Evolutionary conservation across 1,140 invertebrate species (phyloP).

Genomic region (Himalopsyche phryganea): DNA sequence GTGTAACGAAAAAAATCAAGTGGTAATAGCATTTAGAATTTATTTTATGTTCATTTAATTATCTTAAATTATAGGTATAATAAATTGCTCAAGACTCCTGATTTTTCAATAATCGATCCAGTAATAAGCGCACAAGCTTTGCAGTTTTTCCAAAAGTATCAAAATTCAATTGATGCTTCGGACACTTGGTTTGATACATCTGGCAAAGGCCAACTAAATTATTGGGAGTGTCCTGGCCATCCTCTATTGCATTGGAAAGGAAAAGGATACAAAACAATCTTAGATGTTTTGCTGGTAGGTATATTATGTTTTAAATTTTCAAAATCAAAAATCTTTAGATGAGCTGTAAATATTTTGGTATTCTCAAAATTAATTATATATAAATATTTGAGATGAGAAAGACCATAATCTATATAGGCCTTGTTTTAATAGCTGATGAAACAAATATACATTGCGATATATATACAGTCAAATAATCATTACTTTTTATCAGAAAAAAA

Average conservation of each 20-base stretch:
- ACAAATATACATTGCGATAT: too few relatives aligned
- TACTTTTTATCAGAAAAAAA: too few relatives aligned
- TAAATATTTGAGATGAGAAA: neutral
- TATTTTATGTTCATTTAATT: neutral
- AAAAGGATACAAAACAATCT: constrained; percentile 56
- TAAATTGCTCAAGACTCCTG: neutral
- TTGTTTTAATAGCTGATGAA: too few relatives aligned
- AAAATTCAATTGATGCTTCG: constrained; percentile 55
- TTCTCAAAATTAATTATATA: neutral
- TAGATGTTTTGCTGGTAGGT: constrained; percentile 57
- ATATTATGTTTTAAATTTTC: neutral
- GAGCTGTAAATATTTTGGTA: too few relatives aligned
- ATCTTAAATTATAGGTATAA: neutral
- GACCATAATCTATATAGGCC: neutral
- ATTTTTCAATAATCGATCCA: neutral
- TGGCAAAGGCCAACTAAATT: constrained; percentile 51
- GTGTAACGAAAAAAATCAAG: too few relatives aligned
- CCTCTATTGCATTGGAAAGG: constrained; percentile 58
- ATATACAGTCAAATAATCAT: too few relatives aligned
- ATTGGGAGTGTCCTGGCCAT: constrained; percentile 60
- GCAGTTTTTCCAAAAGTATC: constrained; percentile 36
- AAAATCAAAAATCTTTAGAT: too few relatives aligned
- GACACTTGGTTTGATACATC: constrained; percentile 61
- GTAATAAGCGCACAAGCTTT: neutral
- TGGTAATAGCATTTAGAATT: too few relatives aligned